phyloP scores from a whole-genome alignment of 2,797 vertebrate species.

The Fratercula arctica region DNA sequence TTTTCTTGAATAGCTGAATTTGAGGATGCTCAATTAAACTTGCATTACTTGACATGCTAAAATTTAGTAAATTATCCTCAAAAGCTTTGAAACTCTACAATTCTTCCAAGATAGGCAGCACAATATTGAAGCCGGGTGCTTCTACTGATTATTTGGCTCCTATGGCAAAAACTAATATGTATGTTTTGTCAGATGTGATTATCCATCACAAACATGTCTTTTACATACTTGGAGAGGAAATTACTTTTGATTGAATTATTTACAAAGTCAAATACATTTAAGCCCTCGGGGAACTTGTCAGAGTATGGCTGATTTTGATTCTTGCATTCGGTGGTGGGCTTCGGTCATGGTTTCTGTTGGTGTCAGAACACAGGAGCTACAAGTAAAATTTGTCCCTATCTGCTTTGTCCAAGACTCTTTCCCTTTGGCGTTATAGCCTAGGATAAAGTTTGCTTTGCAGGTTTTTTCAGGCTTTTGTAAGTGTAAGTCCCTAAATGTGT shows the following conservation, averaged over 20 bases:
- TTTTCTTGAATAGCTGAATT: neutral
- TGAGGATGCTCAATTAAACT: neutral
- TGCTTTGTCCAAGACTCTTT: neutral
- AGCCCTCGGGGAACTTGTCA: neutral
- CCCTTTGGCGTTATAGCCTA: neutral
- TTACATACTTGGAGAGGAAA: neutral
- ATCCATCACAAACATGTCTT: neutral
- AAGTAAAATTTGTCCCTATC: neutral
- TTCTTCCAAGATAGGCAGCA: neutral
- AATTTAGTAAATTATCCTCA: neutral
- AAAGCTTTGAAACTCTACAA: neutral
- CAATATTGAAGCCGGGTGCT: neutral
- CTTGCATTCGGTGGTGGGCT: neutral
- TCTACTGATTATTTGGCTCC: neutral
- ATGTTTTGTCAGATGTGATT: neutral
- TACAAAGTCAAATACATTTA: neutral
- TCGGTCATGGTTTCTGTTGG: neutral
- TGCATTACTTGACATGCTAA: neutral
- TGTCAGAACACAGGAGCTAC: neutral
- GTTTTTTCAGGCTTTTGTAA: neutral
- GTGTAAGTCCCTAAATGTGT: neutral
- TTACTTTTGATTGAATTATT: neutral
- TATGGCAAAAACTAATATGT: neutral
- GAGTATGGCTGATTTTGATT: neutral
- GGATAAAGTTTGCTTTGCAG: neutral